Evolutionary conservation across 1,140 invertebrate species (phyloP), one percentile per base, ranked within the genome.

Genomic region (Oedothorax gibbosus): DNA sequence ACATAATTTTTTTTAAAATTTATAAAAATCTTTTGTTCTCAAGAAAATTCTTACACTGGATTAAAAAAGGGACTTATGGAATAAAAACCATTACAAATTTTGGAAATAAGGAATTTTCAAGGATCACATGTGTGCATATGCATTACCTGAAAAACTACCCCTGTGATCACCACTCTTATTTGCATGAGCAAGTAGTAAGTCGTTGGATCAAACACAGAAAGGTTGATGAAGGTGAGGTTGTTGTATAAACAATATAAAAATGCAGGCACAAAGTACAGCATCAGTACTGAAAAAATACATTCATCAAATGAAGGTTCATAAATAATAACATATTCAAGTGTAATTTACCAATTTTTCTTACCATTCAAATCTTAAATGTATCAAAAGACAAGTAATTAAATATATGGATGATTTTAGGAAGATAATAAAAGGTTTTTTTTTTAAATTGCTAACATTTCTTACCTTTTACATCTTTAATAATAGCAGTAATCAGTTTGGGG

Each of bases 171-270:
- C 50, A 98, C 96, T 88, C 97, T 91, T 76, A 98, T 93, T 91
- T 99, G 97, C 9, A 99, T 91, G n/a, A 98, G 91, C 49, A 98
- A 91, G 90, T 95, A 98, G 89, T 99, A 98, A 10, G 97, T 97
- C 10, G 97, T 98, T 8, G 97, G 97, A 90, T 98, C 97, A 91
- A 97, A 98, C 35, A 92, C 93, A 20, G 95, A 93, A 85, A 99
- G 91, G 91, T 98, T 98, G 21, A 96, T 92, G 91, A 98, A 99
- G 12, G 96, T 93, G 87, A 99, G 92, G 91, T 98, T 98, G 89
- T 99, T 99, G 90, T 99, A 99, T 6, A 98, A 91, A 89, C 96
- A 98, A 89, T 99, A 99, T 51, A 98, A 91, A 87, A 95, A 92
- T 8, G 97, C 94, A 65, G 97, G 97, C 78, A 98, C 93, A 91